A percentile compares a stretch with the other conserved stretches of the same genome.
These are phyloP conservation scores for Nematostella vectensis DNA, from an alignment of 92 coral and sea anemone genomes.

Conservation along the genomic window DNA sequence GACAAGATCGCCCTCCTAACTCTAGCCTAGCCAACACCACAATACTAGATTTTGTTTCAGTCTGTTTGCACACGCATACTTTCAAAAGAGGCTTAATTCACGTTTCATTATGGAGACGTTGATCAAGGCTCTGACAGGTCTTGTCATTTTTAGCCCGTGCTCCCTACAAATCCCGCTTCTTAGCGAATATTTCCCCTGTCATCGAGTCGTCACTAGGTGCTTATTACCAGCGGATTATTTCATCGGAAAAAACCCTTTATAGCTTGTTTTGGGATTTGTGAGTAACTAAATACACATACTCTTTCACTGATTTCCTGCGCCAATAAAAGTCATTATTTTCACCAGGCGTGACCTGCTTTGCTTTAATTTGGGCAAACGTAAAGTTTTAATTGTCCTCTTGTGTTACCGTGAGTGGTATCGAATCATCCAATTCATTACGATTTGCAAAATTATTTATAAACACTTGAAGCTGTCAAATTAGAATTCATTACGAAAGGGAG, in stretches of 20 bases:
- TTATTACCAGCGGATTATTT: constrained; percentile 61
- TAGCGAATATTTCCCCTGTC: constrained; percentile 57
- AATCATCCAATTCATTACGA: constrained; percentile 32
- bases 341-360: constrained; percentile 11
- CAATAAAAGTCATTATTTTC: constrained; percentile 23
- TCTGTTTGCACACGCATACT: constrained; percentile 62
- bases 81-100: constrained; percentile 59
- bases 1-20: constrained; percentile 12
- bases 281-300: constrained; percentile 12
- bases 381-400: constrained; percentile 7
- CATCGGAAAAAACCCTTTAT: constrained; percentile 32
- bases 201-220: constrained; percentile 47
- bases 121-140: constrained; percentile 59
- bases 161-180: constrained; percentile 62
- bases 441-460: constrained; percentile 34
- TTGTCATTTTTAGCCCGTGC: constrained; percentile 51
- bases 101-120: constrained; percentile 66
- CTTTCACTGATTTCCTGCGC: constrained; percentile 19
- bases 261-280: constrained; percentile 34
- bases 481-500: constrained; percentile 26
- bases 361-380: constrained; percentile 20
- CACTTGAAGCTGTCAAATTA: constrained; percentile 34
- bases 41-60: constrained; percentile 50
- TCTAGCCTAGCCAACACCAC: constrained; percentile 22
- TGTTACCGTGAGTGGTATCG: constrained; percentile 26